Base-by-base conservation (phyloP, 2,797 vertebrate species). In the Cyclopterus lumpus region DNA sequence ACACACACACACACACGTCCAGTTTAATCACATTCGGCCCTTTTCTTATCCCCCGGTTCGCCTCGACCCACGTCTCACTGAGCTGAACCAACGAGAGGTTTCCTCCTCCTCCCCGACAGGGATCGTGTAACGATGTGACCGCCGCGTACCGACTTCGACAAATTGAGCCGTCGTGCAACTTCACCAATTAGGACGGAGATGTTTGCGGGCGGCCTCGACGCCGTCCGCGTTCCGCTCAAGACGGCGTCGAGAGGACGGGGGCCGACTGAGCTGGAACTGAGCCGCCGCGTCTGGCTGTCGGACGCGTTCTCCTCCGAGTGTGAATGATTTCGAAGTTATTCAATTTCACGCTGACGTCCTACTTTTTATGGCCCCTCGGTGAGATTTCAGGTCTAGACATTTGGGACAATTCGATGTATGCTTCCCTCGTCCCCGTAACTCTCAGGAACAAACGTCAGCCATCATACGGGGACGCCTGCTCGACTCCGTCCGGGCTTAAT, bases 321-420 rank as follows among this genome's bases (percentile, higher is more conserved):
- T 73, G 81, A 76, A 81, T 71, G 16, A 84, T 75, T 83, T 82
- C 72, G 57, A 81, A 72, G 71, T 81, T 71, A 81, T 84, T 87
- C 73, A 83, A 79, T 91, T 89, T 87, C 79, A 89, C 20, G 66
- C 73, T 65, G 20, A 77, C 79, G 67, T 67, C 40, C 16, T 26
- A 40, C 57, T 64, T 72, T 77, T 86, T 5, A 60, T 79, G 65
- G 59, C n/a, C n/a, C 40, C 48, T 30, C 2, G 0, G 15, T 32
- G 62, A 64, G 53, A 69, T 64, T 24, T 53, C 15, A 53, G 59
- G 58, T 36, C 51, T 20, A 28, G 48, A 64, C 46, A 16, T 78
- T 65, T 48, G 7, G n/a, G n/a, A n/a, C n/a, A n/a, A n/a, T n/a
- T n/a, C n/a, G n/a, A n/a, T n/a, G 30, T 6, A 3, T 30, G 30